Evolutionary conservation across 2,888 invertebrate species (phyloP), one percentile per base, ranked within the genome.

Genomic region (Andrena bucephala): DNA sequence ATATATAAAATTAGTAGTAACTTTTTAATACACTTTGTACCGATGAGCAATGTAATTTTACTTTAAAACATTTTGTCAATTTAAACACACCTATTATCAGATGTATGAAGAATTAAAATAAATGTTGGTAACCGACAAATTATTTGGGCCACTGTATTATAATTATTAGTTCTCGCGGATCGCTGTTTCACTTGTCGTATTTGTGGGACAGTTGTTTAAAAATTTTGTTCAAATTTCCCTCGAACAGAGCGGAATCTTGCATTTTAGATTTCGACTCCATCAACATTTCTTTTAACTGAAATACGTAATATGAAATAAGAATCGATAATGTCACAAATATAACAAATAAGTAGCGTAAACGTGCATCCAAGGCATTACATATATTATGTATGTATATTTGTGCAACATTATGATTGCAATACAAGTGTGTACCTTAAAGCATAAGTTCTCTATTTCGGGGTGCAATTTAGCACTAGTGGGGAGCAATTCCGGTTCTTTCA

Each of bases 1-100:
- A 67, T 78, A 80, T 80, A 80, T 31, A 67, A 80, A 80, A 80
- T 67, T 66, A 67, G 67, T 71, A 67, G 48, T 71, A 77, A 71
- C 62, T 71, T 71, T 80, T 78, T 67, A 62, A 72, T 71, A 57
- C 77, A 54, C 67, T 67, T 77, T 71, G 54, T 78, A 77, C 71
- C 27, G 54, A 77, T 77, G 54, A 77, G 54, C 54, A 60, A 67
- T 80, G 78, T 80, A 78, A 62, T 62, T 62, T 80, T 77, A 67
- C 71, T 77, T 80, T 42, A 63, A 50, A 52, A 77, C 54, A 67
- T 70, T 77, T 62, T 52, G 52, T 62, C 60, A 62, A 77, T 5
- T 65, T n/a, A 50, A 65, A 50, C 65, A 42, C 69, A 57, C 65
- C 33, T 72, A 27, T 62, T 76, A 71, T 74, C 63, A 70, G 59